These are phyloP conservation scores for Vombatus ursinus DNA, from an alignment of 2,113 vertebrate species.

Conservation along the genomic window DNA sequence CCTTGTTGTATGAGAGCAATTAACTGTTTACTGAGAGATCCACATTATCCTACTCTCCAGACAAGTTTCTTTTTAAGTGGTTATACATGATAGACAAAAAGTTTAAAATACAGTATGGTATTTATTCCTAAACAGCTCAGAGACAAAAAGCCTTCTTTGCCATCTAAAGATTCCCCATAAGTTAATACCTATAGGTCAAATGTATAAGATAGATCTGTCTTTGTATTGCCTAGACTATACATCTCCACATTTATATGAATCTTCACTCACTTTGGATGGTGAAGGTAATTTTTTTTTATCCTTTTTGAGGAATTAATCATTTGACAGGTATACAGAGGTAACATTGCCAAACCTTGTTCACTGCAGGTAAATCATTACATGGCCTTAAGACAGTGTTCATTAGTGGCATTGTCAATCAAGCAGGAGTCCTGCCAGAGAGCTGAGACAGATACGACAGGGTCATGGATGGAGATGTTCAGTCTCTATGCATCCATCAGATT, in stretches of 20 bases:
- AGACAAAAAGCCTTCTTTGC: background rate
- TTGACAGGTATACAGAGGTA: slow-evolving; percentile 64
- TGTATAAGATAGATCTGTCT: background rate
- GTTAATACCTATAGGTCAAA: background rate
- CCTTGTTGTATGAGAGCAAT: slow-evolving; percentile 37
- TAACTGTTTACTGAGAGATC: slow-evolving; percentile 34
- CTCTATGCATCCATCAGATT: slow-evolving; percentile 87
- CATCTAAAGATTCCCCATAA: rapidly evolving
- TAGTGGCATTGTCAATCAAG: slow-evolving; percentile 86
- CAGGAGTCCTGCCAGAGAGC: slow-evolving; percentile 79
- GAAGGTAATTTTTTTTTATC: slow-evolving; percentile 55
- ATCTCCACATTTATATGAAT: slow-evolving; percentile 32
- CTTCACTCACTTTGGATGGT: slow-evolving; percentile 37
- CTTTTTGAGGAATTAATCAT: slow-evolving; percentile 62
- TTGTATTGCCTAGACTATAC: slow-evolving; percentile 25
- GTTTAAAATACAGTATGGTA: background rate
- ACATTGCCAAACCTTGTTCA: slow-evolving; percentile 70
- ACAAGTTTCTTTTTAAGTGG: slow-evolving; percentile 54
- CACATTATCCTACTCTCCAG: slow-evolving; percentile 26
- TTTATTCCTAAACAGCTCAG: background rate
- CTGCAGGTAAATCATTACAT: slow-evolving; percentile 84
- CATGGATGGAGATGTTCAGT: slow-evolving; percentile 83
- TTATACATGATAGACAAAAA: background rate
- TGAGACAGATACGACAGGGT: slow-evolving; percentile 76
- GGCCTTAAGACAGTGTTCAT: slow-evolving; percentile 84